These are phyloP conservation scores for Lepetodrilus schrolli DNA, from an alignment of 2,888 invertebrate species.

Conservation along the genomic window DNA sequence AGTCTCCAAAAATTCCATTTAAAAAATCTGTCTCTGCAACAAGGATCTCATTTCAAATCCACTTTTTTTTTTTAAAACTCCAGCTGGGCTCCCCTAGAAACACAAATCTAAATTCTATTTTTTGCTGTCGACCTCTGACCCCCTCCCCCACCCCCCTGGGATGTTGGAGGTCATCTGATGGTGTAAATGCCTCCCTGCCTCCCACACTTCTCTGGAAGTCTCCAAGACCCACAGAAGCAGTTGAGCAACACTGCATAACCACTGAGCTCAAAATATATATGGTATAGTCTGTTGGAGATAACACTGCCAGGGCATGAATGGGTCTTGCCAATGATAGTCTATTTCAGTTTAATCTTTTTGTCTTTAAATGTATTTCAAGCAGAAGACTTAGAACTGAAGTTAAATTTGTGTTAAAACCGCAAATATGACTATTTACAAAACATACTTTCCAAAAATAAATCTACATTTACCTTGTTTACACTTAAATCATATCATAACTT, in stretches of 20 bases:
- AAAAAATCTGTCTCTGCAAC: too few species aligned
- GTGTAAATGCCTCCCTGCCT: conserved; percentile 4
- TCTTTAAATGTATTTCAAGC: too few species aligned
- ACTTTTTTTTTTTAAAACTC: conserved; percentile 11
- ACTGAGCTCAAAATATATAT: neutral
- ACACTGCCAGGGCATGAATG: neutral
- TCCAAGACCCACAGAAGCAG: neutral
- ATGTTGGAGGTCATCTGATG: conserved; percentile 16
- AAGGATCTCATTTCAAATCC: neutral
- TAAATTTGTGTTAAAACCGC: too few species aligned
- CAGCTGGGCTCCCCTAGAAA: conserved; percentile 19
- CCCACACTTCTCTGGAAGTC: conserved; percentile 6
- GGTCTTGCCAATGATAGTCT: too few species aligned
- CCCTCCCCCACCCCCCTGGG: too few species aligned
- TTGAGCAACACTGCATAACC: conserved; percentile 21
- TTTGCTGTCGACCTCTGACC: conserved; percentile 15
- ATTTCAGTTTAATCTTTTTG: too few species aligned
- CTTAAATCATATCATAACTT: too few species aligned
- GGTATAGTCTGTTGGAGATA: neutral
- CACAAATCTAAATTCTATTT: conserved; percentile 24
- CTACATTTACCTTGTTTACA: too few species aligned
- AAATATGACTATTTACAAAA: too few species aligned
- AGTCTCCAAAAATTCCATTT: too few species aligned
- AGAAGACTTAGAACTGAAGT: too few species aligned
- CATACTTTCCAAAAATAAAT: too few species aligned